Evolutionary conservation across 2,888 invertebrate species (phyloP).

Genomic region (Calameuta filiformis): DNA sequence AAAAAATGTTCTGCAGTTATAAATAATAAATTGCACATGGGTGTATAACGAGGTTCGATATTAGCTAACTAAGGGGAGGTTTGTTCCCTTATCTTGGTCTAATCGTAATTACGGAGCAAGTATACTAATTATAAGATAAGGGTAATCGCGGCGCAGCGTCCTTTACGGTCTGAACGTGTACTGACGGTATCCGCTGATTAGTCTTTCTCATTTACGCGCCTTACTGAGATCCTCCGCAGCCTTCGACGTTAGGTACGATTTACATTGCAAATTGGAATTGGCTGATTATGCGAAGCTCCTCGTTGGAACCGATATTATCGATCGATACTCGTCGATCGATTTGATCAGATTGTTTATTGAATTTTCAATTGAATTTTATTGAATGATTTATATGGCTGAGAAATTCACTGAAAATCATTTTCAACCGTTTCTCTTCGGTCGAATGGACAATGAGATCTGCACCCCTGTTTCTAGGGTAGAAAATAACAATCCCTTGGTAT

Average conservation of each 20-base stretch:
- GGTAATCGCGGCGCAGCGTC: neutral
- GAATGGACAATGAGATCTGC: neutral
- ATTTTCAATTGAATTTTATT: neutral
- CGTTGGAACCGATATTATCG: neutral
- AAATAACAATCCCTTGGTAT: conserved; percentile 18
- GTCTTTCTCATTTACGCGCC: neutral
- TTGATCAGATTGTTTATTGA: neutral
- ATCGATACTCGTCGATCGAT: neutral
- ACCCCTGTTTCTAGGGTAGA: conserved; percentile 2
- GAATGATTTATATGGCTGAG: neutral
- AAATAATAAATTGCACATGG: neutral
- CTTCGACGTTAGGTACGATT: neutral
- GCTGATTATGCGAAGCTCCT: neutral
- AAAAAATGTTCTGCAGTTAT: neutral
- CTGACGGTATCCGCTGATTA: neutral
- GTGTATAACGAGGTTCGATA: neutral
- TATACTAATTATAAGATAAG: neutral
- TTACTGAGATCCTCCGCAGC: neutral
- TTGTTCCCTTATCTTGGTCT: neutral
- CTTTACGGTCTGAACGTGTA: neutral
- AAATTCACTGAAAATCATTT: neutral
- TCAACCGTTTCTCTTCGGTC: neutral
- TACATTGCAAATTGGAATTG: neutral
- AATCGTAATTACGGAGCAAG: neutral
- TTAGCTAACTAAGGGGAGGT: neutral